Base-by-base conservation (phyloP, 2,888 invertebrate species). In the Cinara cedri region DNA sequence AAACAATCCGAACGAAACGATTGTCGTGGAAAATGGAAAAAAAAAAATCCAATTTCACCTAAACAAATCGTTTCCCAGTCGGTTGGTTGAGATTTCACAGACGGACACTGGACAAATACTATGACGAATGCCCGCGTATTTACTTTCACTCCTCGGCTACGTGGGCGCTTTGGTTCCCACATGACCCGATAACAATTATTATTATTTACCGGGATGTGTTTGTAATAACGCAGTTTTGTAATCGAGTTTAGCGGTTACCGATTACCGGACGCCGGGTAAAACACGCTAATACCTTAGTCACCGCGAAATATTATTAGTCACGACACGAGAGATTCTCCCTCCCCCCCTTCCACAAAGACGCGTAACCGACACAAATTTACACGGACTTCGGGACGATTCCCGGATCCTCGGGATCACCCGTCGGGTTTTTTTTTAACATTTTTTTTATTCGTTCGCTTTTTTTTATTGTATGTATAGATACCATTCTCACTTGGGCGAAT, bases 71-170 rank as follows among this genome's bases (percentile, higher is more conserved):
- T 74, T 74, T 74, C 63, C 63, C 74, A 63, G 74, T 42, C 21
- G 62, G 57, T 60, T 13, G 62, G 57, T 60, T 13, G 42, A 51
- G 62, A 66, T 66, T 66, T 76, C 75, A 57, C 55, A 54, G 65
- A 55, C 63, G 21, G 75, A 26, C 72, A 13, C 21, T 10, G 55
- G 51, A 54, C 75, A 19, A 65, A 75, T 13, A 26, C 75, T 66
- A 76, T 66, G 65, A 76, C 75, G 75, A 76, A 75, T 75, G 51
- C 24, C 9, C 54, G 10, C 62, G 62, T 14, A n/a, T 76, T 76
- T 76, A 76, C 75, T 76, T 76, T 76, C 75, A 76, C 46, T 19
- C 46, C 55, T 8, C 55, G 55, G 11, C n/a, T 9, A 57, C 49
- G 63, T 46, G 66, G 75, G 55, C 46, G 54, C 44, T 65, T 3